Percentiles rank a stretch among this genome's conserved stretches.
These are phyloP conservation scores for Cotesia vestalis DNA, from an alignment of 1,140 invertebrate species.

Conservation along the genomic window DNA sequence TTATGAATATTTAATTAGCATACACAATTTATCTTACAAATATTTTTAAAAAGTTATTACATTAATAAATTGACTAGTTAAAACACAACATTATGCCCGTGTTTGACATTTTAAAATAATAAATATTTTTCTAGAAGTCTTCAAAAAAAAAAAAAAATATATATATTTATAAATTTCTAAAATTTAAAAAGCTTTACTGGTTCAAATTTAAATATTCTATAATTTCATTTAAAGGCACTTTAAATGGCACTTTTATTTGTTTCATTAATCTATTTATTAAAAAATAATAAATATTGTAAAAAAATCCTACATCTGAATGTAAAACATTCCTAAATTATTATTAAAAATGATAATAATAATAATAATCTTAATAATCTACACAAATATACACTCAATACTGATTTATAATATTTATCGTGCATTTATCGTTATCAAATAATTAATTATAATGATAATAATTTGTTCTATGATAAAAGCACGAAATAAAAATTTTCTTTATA, in stretches of 20 bases:
- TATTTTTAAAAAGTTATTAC: no score
- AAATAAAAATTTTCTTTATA: conserved; percentile 14
- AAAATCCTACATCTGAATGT: neutral
- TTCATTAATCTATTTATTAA: neutral
- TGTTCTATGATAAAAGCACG: conserved; percentile 16
- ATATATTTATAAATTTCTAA: neutral
- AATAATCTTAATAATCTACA: conserved; percentile 37
- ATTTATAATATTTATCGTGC: conserved; percentile 56
- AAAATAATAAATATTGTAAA: conserved; percentile 13
- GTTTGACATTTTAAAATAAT: neutral
- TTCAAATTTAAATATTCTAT: no score
- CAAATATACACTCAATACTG: conserved; percentile 51
- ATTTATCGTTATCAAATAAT: conserved; percentile 28
- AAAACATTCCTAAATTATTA: neutral
- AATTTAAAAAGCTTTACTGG: no score
- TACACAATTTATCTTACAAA: no score
- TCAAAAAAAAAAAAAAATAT: no score
- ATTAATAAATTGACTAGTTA: conserved; percentile 58
- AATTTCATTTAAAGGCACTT: conserved; percentile 27
- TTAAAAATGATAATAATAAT: conserved; percentile 40
- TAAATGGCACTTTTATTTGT: conserved; percentile 29
- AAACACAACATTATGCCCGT: conserved; percentile 50
- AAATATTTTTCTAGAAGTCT: no score
- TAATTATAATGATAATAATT: conserved; percentile 21
- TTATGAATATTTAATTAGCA: neutral